Conservation (phyloP, 2,888 invertebrate species). For the Drosophila silvestris region DNA sequence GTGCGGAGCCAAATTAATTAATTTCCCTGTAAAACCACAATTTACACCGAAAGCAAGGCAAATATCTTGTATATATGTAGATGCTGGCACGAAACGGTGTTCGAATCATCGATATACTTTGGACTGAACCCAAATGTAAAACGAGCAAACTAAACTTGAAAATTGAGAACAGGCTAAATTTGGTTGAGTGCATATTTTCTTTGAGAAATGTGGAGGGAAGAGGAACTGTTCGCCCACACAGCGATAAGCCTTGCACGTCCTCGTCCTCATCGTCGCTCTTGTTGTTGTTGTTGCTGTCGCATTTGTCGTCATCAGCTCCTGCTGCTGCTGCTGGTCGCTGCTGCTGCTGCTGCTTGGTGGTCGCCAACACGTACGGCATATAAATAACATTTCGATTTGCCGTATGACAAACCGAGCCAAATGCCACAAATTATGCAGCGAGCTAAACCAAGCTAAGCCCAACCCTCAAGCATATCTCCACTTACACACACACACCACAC, state of each 20-base stretch:
- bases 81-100: not conserved
- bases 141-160: not conserved
- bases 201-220: not conserved
- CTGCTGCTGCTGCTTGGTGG: conserved; percentile 38
- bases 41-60: not conserved
- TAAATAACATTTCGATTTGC: conserved; percentile 80
- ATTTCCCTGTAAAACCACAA: not conserved
- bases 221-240: not conserved
- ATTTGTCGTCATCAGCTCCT: conserved; percentile 73
- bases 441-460: conserved; percentile 5
- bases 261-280: not conserved
- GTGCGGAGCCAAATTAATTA: not conserved
- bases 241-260: conserved; percentile 75
- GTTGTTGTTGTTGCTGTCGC: conserved; percentile 57
- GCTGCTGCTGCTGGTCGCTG: not conserved
- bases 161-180: not conserved
- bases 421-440: conserved; percentile 74
- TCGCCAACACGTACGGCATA: conserved; percentile 72
- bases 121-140: not conserved
- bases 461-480: not conserved
- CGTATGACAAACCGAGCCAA: conserved; percentile 73
- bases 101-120: not conserved
- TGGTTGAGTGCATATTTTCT: not conserved
- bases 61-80: not conserved
- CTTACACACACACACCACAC: conserved; percentile 4